Evolutionary conservation across 2,113 vertebrate species (phyloP).

Genomic region (Manacus vitellinus): DNA sequence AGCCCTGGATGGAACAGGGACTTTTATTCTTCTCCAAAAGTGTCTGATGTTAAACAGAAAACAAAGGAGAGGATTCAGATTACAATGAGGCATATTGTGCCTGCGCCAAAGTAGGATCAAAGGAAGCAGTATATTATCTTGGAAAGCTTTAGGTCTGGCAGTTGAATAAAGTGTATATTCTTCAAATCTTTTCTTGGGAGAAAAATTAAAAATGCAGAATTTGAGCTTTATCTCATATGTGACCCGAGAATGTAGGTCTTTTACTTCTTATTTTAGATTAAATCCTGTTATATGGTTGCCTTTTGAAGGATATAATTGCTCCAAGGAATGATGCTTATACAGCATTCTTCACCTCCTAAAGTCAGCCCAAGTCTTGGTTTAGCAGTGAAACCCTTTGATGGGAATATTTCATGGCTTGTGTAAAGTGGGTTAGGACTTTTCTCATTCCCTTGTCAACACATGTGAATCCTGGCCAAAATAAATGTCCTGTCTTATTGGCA

Average conservation of each 20-base stretch:
- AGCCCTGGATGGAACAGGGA: background rate
- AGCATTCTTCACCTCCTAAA: slow-evolving; percentile 12
- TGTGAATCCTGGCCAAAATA: background rate
- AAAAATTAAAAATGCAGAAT: background rate
- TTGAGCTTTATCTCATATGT: background rate
- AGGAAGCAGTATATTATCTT: background rate
- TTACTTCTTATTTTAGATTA: background rate
- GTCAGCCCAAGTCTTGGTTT: background rate
- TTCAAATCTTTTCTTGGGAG: slow-evolving; percentile 4
- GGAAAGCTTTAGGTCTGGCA: slow-evolving; percentile 54
- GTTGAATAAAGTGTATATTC: slow-evolving; percentile 34
- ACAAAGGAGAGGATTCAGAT: slow-evolving; percentile 4
- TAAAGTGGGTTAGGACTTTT: background rate
- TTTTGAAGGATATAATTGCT: slow-evolving; percentile 32
- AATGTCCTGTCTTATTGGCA: background rate
- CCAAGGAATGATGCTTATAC: background rate
- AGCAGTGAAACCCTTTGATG: background rate
- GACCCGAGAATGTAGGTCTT: slow-evolving; percentile 10
- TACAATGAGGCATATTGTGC: background rate
- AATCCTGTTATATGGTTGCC: slow-evolving; percentile 27
- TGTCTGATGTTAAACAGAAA: background rate
- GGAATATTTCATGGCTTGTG: background rate
- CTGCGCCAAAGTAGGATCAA: slow-evolving; percentile 14
- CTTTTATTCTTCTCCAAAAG: background rate
- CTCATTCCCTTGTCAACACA: background rate